These are phyloP conservation scores for Luscinia megarhynchos DNA, from an alignment of 2,797 vertebrate species.

Conservation along the genomic window DNA sequence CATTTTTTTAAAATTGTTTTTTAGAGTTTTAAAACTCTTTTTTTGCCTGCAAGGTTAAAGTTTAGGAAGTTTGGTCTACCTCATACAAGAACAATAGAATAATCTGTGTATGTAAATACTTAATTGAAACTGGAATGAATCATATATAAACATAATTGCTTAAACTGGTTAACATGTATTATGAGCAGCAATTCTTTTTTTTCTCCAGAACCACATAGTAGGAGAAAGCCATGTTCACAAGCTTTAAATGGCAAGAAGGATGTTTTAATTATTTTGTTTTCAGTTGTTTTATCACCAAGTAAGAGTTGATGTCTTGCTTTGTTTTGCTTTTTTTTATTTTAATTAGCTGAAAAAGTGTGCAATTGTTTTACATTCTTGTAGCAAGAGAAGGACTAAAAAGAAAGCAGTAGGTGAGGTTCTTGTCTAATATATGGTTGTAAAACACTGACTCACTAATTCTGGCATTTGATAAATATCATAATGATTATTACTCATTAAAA, in stretches of 20 bases:
- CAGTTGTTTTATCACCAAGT: background rate
- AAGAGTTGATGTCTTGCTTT: background rate
- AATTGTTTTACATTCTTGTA: background rate
- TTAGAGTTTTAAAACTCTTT: background rate
- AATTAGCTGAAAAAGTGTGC: background rate
- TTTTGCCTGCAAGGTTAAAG: background rate
- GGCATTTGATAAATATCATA: background rate
- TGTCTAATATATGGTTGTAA: background rate
- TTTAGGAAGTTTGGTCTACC: background rate
- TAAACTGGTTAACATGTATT: background rate
- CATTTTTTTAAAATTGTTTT: accelerated
- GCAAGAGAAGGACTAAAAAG: background rate
- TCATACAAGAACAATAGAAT: background rate
- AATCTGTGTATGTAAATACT: background rate
- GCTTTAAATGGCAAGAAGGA: background rate
- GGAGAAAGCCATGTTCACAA: background rate
- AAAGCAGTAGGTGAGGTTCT: background rate
- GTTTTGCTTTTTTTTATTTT: background rate
- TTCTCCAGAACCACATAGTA: background rate
- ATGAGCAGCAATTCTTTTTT: background rate
- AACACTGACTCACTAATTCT: background rate
- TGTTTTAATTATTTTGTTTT: background rate
- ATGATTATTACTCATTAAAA: background rate
- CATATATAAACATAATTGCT: background rate
- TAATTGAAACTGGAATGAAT: background rate